These are phyloP conservation scores for Thaumatotibia leucotreta DNA, from an alignment of 1,140 invertebrate genomes.

Conservation along the genomic window DNA sequence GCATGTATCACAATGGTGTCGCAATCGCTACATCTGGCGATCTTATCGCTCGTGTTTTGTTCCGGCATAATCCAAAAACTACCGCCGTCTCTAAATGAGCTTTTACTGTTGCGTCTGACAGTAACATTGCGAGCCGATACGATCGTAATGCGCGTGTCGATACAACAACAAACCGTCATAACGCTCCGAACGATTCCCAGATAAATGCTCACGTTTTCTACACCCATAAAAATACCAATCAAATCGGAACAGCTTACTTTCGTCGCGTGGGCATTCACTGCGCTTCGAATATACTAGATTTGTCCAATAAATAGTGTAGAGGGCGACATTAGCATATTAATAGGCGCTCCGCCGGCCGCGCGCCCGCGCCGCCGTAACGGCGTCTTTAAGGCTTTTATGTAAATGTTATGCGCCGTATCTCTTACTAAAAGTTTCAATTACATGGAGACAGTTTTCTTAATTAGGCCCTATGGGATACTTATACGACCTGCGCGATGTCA, in stretches of 20 bases:
- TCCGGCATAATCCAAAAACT: constrained; percentile 11
- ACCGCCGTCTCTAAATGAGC: constrained; percentile 10
- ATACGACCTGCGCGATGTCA: background rate
- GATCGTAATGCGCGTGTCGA: constrained; percentile 7
- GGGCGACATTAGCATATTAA: constrained; percentile 17
- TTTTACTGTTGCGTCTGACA: constrained; percentile 12
- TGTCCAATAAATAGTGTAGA: constrained; percentile 19
- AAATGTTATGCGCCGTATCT: constrained; percentile 20
- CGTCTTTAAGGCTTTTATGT: constrained; percentile 17
- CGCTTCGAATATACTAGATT: constrained; percentile 20
- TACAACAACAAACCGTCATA: constrained; percentile 12
- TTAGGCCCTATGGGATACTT: constrained; percentile 14
- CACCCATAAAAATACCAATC: constrained; percentile 19
- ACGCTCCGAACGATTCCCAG: constrained; percentile 4
- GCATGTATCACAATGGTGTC: constrained; percentile 6
- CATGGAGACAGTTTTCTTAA: constrained; percentile 17
- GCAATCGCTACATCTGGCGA: background rate
- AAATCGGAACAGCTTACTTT: constrained; percentile 16
- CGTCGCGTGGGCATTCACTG: constrained; percentile 16
- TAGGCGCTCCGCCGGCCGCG: background rate
- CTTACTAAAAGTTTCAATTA: constrained; percentile 22
- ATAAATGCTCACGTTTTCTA: constrained; percentile 13
- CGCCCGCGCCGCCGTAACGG: background rate
- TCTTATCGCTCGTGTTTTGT: background rate
- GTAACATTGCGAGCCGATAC: constrained; percentile 5